A percentile compares a stretch with the other conserved stretches of the same genome.
Evolutionary conservation across 2,888 invertebrate species (phyloP).

Genomic region (Acanthococcus lagerstroemiae): DNA sequence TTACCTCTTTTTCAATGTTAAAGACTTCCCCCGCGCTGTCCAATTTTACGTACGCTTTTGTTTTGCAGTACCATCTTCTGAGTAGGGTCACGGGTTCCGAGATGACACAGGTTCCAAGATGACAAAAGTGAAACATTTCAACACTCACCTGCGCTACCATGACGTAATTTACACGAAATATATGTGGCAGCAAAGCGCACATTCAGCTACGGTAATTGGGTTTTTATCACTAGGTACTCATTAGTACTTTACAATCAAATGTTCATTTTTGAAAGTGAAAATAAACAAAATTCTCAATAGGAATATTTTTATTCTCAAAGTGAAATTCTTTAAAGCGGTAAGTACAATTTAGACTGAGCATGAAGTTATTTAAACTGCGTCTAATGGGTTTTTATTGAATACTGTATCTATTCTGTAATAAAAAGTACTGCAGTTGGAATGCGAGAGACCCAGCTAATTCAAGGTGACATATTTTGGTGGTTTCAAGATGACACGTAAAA

Average conservation of each 20-base stretch:
- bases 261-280: neutral
- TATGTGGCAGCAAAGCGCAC: neutral
- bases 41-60: too few relatives aligned
- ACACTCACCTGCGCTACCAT: neutral
- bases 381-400: neutral
- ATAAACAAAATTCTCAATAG: neutral
- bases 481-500: neutral
- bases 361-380: neutral
- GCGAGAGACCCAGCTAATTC: neutral
- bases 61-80: too few relatives aligned
- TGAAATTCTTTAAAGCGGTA: neutral
- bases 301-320: neutral
- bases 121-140: neutral
- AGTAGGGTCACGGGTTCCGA: neutral
- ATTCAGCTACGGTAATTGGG: neutral
- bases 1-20: too few relatives aligned
- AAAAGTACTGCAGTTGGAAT: neutral
- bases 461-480: neutral
- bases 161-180: neutral
- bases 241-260: neutral
- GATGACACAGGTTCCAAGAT: conserved; percentile 4
- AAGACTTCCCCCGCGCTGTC: too few relatives aligned
- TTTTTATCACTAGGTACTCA: neutral
- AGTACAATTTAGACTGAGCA: neutral
- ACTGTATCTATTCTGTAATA: neutral